Percentiles rank a stretch among this genome's conserved stretches.
These are phyloP conservation scores for Anthopleura sola DNA, from an alignment of 64 coral and sea anemone genomes.

Conservation along the genomic window DNA sequence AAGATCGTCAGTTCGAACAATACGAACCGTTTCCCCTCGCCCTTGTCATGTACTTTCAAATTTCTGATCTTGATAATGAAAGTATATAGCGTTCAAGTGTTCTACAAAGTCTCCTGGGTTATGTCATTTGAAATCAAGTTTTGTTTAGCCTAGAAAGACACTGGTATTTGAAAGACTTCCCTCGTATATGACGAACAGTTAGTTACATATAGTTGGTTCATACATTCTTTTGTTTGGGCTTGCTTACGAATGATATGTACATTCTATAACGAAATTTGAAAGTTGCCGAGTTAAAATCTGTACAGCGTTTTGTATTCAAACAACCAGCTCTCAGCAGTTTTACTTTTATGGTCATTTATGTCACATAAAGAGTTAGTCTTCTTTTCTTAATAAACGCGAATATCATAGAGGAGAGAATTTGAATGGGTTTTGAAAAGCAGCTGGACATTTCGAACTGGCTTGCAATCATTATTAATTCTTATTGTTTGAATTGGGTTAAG, in stretches of 20 bases:
- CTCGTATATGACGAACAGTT: conserved; percentile 13
- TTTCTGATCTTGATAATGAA: conserved; percentile 22
- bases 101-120: background rate
- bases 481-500: background rate
- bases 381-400: background rate
- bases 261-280: conserved; percentile 1
- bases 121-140: background rate
- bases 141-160: background rate
- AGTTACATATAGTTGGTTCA: conserved; percentile 6
- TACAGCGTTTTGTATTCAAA: background rate
- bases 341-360: background rate
- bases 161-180: background rate
- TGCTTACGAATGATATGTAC: background rate
- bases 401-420: background rate
- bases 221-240: conserved; percentile 19
- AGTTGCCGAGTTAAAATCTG: background rate
- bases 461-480: conserved; percentile 14
- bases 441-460: background rate
- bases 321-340: background rate
- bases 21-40: conserved; percentile 21
- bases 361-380: background rate
- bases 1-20: conserved; percentile 24
- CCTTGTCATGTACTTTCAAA: conserved; percentile 20
- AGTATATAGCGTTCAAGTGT: background rate
- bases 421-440: conserved; percentile 6